phyloP scores from a whole-genome alignment of 2,797 vertebrate genomes.

The Tadarida brasiliensis region DNA sequence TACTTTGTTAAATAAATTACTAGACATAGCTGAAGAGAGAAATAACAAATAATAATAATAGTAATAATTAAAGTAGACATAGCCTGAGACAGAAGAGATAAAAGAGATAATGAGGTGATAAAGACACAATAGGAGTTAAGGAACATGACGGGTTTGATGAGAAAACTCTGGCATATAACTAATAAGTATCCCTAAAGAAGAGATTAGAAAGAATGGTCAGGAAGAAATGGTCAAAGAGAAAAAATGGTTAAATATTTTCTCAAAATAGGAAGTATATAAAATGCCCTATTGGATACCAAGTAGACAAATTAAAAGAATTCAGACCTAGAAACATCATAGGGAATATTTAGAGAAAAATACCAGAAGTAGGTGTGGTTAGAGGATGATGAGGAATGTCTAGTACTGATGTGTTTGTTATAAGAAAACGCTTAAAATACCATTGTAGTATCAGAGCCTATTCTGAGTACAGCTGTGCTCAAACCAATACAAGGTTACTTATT shows the following conservation, averaged over 20 bases:
- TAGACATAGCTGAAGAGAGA: not conserved
- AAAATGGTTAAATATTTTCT: not conserved
- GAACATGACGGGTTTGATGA: not conserved
- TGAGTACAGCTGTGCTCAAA: not conserved
- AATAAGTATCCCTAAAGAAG: not conserved
- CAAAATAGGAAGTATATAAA: not conserved
- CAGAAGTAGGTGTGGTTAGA: not conserved
- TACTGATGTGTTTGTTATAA: not conserved
- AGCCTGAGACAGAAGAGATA: not conserved
- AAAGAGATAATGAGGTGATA: not conserved
- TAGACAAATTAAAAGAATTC: not conserved
- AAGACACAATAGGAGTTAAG: not conserved
- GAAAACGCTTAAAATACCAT: not conserved
- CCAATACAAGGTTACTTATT: not conserved
- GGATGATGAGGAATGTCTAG: not conserved
- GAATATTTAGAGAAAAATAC: not conserved
- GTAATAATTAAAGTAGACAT: not conserved
- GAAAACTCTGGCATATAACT: not conserved
- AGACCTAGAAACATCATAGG: not conserved
- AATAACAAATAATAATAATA: not conserved
- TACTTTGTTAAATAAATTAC: not conserved
- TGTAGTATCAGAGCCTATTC: not conserved
- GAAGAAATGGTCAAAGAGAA: not conserved
- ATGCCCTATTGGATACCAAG: not conserved
- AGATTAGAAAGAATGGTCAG: not conserved